phyloP scores from a whole-genome alignment of 2,797 vertebrate genomes.

The Mallotus villosus region DNA sequence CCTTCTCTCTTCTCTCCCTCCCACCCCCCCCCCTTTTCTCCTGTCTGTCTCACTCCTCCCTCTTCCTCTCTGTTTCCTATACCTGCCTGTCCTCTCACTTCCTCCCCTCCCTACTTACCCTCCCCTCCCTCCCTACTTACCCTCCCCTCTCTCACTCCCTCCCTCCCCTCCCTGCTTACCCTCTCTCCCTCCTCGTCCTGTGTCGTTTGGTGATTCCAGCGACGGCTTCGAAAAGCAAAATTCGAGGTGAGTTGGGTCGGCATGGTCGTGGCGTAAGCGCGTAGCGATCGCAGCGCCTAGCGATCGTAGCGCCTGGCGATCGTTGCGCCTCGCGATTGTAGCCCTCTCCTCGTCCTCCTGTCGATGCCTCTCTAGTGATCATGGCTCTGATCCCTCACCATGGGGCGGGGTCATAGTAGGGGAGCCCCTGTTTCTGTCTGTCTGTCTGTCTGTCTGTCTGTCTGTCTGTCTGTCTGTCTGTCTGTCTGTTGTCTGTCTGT shows the following conservation, averaged over 20 bases:
- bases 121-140: slow-evolving; percentile 78
- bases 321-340: too few relatives aligned
- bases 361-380: background rate
- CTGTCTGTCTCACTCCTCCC: slow-evolving; percentile 79
- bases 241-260: slow-evolving; percentile 89
- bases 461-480: too few relatives aligned
- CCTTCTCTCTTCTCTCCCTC: slow-evolving; percentile 54
- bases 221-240: slow-evolving; percentile 94
- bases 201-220: slow-evolving; percentile 78
- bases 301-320: too few relatives aligned
- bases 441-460: too few relatives aligned
- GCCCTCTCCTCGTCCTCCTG: background rate
- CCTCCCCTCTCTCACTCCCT: slow-evolving; percentile 81
- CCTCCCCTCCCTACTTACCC: slow-evolving; percentile 57
- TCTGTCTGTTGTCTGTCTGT: background rate
- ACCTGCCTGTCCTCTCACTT: slow-evolving; percentile 17
- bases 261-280: slow-evolving; percentile 28
- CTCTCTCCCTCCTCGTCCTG: slow-evolving; percentile 54
- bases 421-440: too few relatives aligned
- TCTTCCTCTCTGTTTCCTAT: slow-evolving; percentile 26
- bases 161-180: slow-evolving; percentile 78
- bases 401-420: too few relatives aligned
- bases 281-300: too few relatives aligned
- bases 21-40: slow-evolving; percentile 69
- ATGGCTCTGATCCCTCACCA: too few relatives aligned